phyloP scores from a whole-genome alignment of 1,140 invertebrate genomes.

The Pygmarrhopalites habei region DNA sequence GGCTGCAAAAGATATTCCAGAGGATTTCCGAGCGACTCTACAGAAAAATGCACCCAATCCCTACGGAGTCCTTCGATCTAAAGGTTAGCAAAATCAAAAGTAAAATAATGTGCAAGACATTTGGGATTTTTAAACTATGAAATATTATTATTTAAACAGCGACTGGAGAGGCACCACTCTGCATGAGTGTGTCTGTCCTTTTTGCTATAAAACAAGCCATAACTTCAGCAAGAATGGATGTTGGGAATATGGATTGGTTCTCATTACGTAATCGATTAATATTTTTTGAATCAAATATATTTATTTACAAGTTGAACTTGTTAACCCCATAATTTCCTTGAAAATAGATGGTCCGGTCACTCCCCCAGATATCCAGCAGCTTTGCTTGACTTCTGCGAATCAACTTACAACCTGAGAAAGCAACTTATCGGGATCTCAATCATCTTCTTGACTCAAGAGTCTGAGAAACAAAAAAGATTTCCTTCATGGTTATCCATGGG shows the following conservation, averaged over 20 bases:
- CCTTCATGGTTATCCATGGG: too few species aligned
- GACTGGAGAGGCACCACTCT: conserved; percentile 20
- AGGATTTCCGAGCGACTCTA: conserved; percentile 70
- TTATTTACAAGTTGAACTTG: too few species aligned
- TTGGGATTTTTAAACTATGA: not conserved
- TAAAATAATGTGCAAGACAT: conserved; percentile 49
- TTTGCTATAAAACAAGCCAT: conserved; percentile 67
- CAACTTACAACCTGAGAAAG: conserved; percentile 4
- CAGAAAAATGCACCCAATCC: conserved; percentile 60
- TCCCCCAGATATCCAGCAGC: conserved; percentile 21
- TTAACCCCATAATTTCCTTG: too few species aligned
- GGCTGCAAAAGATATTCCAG: conserved; percentile 73
- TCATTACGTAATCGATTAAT: conserved; percentile 39
- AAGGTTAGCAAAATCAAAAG: conserved; percentile 61
- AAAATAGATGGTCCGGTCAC: conserved; percentile 32
- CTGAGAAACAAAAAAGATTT: too few species aligned
- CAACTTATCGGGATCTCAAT: not conserved
- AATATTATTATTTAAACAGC: not conserved
- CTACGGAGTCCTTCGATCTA: conserved; percentile 65
- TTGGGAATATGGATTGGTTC: conserved; percentile 41
- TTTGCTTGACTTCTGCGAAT: conserved; percentile 7
- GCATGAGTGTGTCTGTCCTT: conserved; percentile 53
- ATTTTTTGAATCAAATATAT: too few species aligned
- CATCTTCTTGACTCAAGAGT: too few species aligned
- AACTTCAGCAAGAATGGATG: conserved; percentile 54